Evolutionary conservation across 2,113 vertebrate genomes (phyloP).

Genomic region (Tenrec ecaudatus): DNA sequence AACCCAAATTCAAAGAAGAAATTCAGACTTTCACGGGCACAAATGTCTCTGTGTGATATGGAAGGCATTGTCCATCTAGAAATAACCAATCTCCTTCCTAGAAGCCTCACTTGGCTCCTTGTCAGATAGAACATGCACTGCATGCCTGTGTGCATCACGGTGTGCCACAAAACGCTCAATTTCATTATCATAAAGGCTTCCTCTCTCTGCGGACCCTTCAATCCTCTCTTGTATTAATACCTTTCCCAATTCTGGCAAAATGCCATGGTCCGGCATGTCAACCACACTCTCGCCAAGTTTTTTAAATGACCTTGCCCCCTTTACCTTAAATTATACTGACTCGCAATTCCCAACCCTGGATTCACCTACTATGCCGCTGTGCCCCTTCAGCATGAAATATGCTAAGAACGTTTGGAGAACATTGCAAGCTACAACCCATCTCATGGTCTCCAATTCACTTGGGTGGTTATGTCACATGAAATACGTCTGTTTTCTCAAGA

Average conservation of each 20-base stretch:
- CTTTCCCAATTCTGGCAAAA: neutral
- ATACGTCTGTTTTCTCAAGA: neutral
- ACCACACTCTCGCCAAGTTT: neutral
- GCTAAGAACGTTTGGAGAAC: neutral
- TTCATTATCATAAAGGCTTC: neutral
- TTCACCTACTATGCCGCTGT: neutral
- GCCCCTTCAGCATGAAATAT: neutral
- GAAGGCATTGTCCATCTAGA: neutral
- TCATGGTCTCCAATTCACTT: neutral
- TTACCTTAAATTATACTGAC: constrained; percentile 6
- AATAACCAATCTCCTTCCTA: neutral
- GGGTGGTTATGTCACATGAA: neutral
- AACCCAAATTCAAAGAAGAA: constrained; percentile 49
- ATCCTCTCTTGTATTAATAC: neutral
- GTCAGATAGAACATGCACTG: neutral
- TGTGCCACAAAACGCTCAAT: neutral
- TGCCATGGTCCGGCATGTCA: neutral
- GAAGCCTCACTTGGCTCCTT: neutral
- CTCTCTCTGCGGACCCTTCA: neutral
- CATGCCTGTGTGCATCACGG: neutral
- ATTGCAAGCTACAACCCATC: neutral
- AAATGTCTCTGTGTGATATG: neutral
- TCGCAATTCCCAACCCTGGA: neutral
- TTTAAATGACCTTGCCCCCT: neutral
- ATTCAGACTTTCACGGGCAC: neutral